A percentile compares a stretch with the other conserved stretches of the same genome.
These are phyloP conservation scores for Ctenomys sociabilis DNA, from an alignment of 2,113 vertebrate species.

Conservation along the genomic window DNA sequence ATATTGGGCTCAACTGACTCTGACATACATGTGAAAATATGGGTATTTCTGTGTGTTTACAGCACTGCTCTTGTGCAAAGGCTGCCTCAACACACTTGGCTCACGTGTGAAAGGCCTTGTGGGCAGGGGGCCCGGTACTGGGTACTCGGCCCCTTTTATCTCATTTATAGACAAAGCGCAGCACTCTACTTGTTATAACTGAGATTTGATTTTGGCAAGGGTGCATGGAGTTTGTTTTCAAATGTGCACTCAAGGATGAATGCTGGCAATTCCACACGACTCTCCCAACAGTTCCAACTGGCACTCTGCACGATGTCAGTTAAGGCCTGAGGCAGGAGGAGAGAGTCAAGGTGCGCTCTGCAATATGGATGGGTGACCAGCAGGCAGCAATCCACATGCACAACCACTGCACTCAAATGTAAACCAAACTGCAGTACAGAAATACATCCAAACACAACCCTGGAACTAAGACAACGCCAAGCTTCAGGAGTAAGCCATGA, in stretches of 20 bases:
- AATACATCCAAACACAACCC: not conserved
- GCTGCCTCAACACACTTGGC: too few relatives aligned
- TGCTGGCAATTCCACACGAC: not conserved
- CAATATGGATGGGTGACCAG: not conserved
- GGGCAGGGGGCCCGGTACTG: not conserved
- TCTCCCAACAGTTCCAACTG: not conserved
- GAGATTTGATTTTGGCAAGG: not conserved
- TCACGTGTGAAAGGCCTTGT: fast-evolving
- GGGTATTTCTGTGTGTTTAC: not conserved
- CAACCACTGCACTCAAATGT: not conserved
- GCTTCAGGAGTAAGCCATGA: not conserved
- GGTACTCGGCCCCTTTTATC: not conserved
- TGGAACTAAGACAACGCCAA: not conserved
- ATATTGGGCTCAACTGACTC: not conserved
- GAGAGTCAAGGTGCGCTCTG: not conserved
- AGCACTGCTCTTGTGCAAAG: not conserved
- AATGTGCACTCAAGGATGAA: not conserved
- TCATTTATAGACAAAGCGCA: not conserved
- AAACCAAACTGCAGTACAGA: not conserved
- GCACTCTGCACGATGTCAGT: not conserved
- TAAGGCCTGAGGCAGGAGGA: fast-evolving
- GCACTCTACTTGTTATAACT: not conserved
- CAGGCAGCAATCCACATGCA: not conserved
- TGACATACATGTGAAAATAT: not conserved
- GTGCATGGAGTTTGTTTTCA: not conserved